Evolutionary conservation across 2,113 vertebrate species (phyloP), one percentile per base, ranked within the genome.

Genomic region (human (Homo sapiens)): DNA sequence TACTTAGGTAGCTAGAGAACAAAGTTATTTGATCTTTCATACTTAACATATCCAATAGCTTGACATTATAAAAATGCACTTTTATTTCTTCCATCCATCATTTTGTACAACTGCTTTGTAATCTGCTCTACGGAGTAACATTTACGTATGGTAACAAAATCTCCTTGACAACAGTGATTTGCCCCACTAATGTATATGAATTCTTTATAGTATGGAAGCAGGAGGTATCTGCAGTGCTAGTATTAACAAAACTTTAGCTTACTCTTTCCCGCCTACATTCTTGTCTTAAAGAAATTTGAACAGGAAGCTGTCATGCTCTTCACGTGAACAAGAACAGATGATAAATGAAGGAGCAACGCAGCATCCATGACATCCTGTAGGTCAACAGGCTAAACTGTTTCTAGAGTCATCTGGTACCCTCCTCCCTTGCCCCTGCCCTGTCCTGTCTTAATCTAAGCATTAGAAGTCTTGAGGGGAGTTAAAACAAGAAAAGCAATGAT

Each of bases 21-120:
- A 92, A 85, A 16, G 35, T 95, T 81, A 97, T 61, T 91, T 57
- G 92, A 93, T 73, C 68, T 84, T 98, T 95, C 75, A 85, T 14
- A 80, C 8, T 91, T 87, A 96, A 96, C 52, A 87, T 81, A 90
- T 50, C 20, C 52, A 96, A 93, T 76, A 55, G 59, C 48, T 8
- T 68, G 32, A 84, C 89, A 90, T 68, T 48, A 96, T 90, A 81
- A 89, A 50, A 86, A 95, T 55, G 90, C 3, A 92, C 40, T 93
- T 27, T 22, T 72, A 32, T 38, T 23, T 88, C 22, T 79, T 48
- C 86, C 76, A 94, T 61, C 75, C 40, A 80, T 83, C 30, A 83
- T 78, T 96, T 86, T 48, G 11, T 84, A 50, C n/a, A 94, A 92
- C 81, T 45, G 25, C 22, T 92, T 88, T 57, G 45, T 52, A 96